Evolutionary conservation across 1,140 invertebrate species (phyloP).

Genomic region (Drosophila virilis): DNA sequence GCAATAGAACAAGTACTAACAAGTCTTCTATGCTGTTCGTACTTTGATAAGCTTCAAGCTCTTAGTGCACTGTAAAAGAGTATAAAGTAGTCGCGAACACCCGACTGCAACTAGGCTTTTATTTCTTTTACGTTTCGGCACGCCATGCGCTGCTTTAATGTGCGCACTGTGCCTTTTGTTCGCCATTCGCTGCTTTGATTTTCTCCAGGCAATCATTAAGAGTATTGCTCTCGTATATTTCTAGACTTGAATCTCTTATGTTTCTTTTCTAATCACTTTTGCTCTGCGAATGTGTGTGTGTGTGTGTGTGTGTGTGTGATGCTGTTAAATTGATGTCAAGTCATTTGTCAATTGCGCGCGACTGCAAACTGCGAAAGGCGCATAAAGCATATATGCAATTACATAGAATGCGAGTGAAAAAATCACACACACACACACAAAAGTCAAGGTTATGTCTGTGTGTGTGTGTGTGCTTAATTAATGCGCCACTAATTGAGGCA

Average conservation of each 20-base stretch:
- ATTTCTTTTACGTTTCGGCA: constrained; percentile 49
- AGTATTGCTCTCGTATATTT: constrained; percentile 3
- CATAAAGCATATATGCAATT: constrained; percentile 53
- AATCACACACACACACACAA: neutral
- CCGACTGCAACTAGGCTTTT: constrained; percentile 11
- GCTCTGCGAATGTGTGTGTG: neutral
- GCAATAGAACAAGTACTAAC: too few species aligned
- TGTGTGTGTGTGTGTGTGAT: constrained; percentile 6
- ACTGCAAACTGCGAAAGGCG: constrained; percentile 13
- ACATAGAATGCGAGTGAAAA: constrained; percentile 2
- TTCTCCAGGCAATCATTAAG: constrained; percentile 32
- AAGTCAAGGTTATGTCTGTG: constrained; percentile 37
- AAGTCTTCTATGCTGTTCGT: too few species aligned
- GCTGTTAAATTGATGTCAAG: constrained; percentile 43
- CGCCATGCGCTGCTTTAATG: constrained; percentile 64
- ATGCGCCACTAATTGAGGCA: constrained; percentile 54
- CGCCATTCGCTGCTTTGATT: constrained; percentile 20
- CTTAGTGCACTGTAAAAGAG: too few species aligned
- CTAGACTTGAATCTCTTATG: constrained; percentile 18
- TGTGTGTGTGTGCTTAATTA: constrained; percentile 35
- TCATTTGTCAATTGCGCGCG: constrained; percentile 46
- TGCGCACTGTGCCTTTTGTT: constrained; percentile 20
- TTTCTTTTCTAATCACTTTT: constrained; percentile 41
- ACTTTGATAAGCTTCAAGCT: too few species aligned
- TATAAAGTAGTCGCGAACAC: too few species aligned